phyloP scores from a whole-genome alignment of 2,888 invertebrate genomes.

The Epirrita christyi region DNA sequence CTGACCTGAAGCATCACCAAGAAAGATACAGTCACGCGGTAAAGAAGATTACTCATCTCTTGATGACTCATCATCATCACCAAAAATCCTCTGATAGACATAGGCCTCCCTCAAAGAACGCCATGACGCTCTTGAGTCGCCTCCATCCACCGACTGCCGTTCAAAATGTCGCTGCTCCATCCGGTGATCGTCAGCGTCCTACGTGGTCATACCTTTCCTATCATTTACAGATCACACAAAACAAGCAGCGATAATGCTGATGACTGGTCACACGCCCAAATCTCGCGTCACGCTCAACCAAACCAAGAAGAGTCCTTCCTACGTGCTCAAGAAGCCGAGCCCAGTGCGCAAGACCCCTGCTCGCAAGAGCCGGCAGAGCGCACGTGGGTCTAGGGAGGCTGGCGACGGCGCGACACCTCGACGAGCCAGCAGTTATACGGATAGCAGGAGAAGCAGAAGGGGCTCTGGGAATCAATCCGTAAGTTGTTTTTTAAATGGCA shows the following conservation, averaged over 20 bases:
- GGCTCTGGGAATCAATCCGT: slow-evolving; percentile 32
- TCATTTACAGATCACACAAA: slow-evolving; percentile 69
- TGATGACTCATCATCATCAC: too few relatives aligned
- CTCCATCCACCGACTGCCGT: too few relatives aligned
- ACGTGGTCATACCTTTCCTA: too few relatives aligned
- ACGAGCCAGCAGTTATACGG: slow-evolving; percentile 14
- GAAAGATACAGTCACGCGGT: too few relatives aligned
- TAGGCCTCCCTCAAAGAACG: too few relatives aligned
- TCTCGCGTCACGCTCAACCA: slow-evolving; percentile 34
- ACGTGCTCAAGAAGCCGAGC: slow-evolving; percentile 46
- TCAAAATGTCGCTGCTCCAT: too few relatives aligned
- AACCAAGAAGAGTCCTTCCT: slow-evolving; percentile 37
- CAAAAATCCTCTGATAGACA: too few relatives aligned
- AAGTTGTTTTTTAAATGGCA: too few relatives aligned
- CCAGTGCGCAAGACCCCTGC: slow-evolving; percentile 38
- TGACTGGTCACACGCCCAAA: slow-evolving; percentile 71
- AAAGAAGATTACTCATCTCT: too few relatives aligned
- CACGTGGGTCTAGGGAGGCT: slow-evolving; percentile 24
- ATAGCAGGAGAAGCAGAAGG: slow-evolving; percentile 27
- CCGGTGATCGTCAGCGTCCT: too few relatives aligned
- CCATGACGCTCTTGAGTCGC: too few relatives aligned
- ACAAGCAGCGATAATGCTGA: slow-evolving; percentile 74
- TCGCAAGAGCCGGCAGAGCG: slow-evolving; percentile 15
- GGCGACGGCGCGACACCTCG: slow-evolving; percentile 28
- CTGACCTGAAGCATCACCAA: too few relatives aligned